phyloP scores from a whole-genome alignment of 1,140 invertebrate genomes.

The Copidosoma floridanum region DNA sequence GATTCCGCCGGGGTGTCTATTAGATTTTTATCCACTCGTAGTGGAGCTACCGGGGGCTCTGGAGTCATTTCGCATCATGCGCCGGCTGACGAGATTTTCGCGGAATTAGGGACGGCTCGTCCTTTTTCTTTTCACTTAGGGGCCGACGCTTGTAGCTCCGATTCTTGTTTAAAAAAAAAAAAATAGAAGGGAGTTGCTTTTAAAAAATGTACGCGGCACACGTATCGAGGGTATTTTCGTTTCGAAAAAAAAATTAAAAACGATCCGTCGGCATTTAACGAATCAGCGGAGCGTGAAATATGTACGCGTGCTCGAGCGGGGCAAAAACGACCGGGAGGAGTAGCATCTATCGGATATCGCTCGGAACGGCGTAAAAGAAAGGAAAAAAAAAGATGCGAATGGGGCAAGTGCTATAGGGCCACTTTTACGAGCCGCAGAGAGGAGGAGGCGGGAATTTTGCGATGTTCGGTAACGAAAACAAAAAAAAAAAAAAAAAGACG shows the following conservation, averaged over 20 bases:
- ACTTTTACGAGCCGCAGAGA: too few relatives aligned
- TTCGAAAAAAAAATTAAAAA: not conserved
- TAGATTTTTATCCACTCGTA: slow-evolving; percentile 49
- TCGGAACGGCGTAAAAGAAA: slow-evolving; percentile 21
- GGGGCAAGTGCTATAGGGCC: too few relatives aligned
- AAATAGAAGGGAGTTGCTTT: too few relatives aligned
- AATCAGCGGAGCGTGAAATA: slow-evolving; percentile 41
- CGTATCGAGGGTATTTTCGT: too few relatives aligned
- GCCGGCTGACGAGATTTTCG: slow-evolving; percentile 8
- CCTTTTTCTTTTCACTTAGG: not conserved
- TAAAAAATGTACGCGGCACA: too few relatives aligned
- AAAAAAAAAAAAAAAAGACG: slow-evolving; percentile 6
- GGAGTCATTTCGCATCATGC: slow-evolving; percentile 8
- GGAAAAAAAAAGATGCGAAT: too few relatives aligned
- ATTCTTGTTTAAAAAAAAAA: too few relatives aligned
- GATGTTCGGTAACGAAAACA: too few relatives aligned
- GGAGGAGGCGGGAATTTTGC: too few relatives aligned
- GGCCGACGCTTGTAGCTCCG: too few relatives aligned
- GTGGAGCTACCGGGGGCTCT: not conserved
- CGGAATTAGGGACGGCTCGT: not conserved
- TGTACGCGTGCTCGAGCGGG: slow-evolving; percentile 31
- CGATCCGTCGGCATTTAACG: slow-evolving; percentile 31
- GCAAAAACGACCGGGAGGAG: too few relatives aligned
- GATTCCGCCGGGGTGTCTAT: slow-evolving; percentile 47
- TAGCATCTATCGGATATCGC: too few relatives aligned